Conservation (phyloP, 2,888 invertebrate genomes). For the Chironomus tentans region DNA sequence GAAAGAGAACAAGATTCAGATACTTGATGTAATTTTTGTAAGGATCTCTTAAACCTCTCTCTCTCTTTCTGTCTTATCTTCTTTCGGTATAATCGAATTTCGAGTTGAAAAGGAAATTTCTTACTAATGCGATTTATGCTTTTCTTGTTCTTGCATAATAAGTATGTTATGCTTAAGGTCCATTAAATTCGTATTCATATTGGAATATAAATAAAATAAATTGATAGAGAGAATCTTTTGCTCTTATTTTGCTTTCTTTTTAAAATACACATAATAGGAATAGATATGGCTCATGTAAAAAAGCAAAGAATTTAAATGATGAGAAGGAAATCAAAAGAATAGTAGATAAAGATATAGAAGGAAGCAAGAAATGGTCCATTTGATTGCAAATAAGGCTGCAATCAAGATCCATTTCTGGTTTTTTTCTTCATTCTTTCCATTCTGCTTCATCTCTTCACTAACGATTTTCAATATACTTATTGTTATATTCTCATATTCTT, state of each 20-base stretch:
- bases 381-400: slow-evolving; percentile 21
- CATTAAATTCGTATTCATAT: background rate
- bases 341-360: background rate
- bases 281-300: no score
- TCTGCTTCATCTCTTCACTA: background rate
- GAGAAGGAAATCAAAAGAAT: background rate
- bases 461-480: background rate
- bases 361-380: slow-evolving; percentile 1
- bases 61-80: no score
- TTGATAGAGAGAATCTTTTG: background rate
- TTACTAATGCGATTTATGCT: no score
- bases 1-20: no score
- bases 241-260: no score
- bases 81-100: no score
- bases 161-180: background rate
- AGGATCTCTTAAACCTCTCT: no score
- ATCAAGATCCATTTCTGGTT: slow-evolving; percentile 22
- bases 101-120: no score
- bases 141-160: background rate
- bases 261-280: no score
- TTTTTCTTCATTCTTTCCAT: background rate
- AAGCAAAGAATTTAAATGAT: background rate
- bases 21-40: no score
- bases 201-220: background rate
- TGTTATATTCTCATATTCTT: background rate